Evolutionary conservation across 1,140 invertebrate species (phyloP), one percentile per base, ranked within the genome.

Genomic region (Oryctes rhinoceros): DNA sequence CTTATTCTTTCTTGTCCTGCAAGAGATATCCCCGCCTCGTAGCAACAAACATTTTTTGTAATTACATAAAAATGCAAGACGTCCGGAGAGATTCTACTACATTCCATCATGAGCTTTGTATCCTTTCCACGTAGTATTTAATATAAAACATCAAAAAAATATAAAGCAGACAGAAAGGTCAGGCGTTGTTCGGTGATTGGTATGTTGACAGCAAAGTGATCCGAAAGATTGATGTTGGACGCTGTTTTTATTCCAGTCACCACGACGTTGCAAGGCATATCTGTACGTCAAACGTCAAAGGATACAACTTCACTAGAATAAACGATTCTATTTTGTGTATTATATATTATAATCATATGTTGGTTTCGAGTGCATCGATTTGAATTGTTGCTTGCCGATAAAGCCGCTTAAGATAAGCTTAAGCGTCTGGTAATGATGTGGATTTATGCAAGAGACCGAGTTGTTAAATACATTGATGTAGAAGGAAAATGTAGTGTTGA

Each of bases 221-320:
- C 77, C 30, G 13, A 37, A 75, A 79, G 76, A 81, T 79, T 81
- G 76, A 81, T 81, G 78, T n/a, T 74, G 20, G 76, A 80, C 62
- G 80, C 76, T 35, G 59, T 67, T 53, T 67, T 78, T 71, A 78
- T 76, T 10, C 76, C 39, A 76, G 48, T 80, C 76, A 77, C 53
- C 37, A n/a, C 13, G 49, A 18, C 74, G 75, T 65, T 78, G 59
- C 39, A 80, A 78, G 24, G 65, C 80, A 78, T 81, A 78, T 78
- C 77, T 59, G 74, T 62, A 62, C 49, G 59, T 78, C 77, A 81
- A 76, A 67, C 9, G 65, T 67, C 65, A 67, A 24, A 24, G 67
- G 37, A 76, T 76, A 76, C 74, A 76, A 76, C 74, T 76, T 76
- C 15, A 76, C 44, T 20, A 48, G 30, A 37, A 76, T 76, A 13